phyloP scores from a whole-genome alignment of 2,113 vertebrate genomes.

The Indicator maculatus region DNA sequence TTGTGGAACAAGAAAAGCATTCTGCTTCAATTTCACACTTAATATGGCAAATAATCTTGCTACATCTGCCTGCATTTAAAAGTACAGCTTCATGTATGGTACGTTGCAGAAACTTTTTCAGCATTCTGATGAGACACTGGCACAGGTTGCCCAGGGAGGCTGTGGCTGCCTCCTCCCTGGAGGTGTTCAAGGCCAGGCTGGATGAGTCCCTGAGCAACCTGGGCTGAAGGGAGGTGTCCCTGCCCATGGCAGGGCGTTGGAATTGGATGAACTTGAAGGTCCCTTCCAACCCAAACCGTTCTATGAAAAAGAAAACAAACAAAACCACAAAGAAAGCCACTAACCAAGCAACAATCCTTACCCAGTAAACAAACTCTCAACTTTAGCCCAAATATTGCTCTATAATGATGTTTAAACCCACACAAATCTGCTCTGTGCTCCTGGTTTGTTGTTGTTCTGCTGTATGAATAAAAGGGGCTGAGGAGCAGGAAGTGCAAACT shows the following conservation, averaged over 20 bases:
- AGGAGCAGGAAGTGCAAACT: neutral
- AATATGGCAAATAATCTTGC: neutral
- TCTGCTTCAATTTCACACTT: neutral
- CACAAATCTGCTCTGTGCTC: neutral
- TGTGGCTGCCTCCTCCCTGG: too few relatives aligned
- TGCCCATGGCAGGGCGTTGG: too few relatives aligned
- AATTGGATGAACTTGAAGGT: too few relatives aligned
- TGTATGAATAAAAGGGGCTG: neutral
- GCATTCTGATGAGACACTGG: neutral
- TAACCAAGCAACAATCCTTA: constrained; percentile 9
- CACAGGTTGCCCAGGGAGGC: too few relatives aligned
- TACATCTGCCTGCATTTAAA: neutral
- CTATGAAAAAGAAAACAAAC: neutral
- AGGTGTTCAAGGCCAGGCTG: too few relatives aligned
- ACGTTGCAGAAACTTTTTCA: neutral
- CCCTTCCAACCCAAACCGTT: too few relatives aligned
- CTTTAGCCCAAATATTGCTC: constrained; percentile 41
- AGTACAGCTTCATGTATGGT: neutral
- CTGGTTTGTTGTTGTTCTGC: neutral
- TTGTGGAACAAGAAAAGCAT: neutral
- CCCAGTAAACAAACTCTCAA: constrained; percentile 30
- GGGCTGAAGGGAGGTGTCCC: too few relatives aligned
- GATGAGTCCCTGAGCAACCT: too few relatives aligned
- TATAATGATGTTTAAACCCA: neutral
- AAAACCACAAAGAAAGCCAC: neutral